phyloP scores from a whole-genome alignment of 2,113 vertebrate genomes.

The Campylomormyrus numenius region DNA sequence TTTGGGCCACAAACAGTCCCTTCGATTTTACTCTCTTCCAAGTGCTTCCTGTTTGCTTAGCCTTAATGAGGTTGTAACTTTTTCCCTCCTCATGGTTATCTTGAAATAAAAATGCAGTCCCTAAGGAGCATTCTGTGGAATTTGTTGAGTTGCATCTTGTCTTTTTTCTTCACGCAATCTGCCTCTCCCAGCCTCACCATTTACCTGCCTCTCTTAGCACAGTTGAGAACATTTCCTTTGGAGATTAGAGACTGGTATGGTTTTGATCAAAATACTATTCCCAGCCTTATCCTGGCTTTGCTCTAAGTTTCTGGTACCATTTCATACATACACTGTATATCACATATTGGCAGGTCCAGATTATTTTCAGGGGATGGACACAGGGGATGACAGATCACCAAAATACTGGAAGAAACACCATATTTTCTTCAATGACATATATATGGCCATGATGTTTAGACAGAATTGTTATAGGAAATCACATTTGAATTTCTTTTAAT shows the following conservation, averaged over 20 bases:
- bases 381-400: not conserved
- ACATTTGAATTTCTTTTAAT: not conserved
- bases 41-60: conserved; percentile 44
- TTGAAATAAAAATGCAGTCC: not conserved
- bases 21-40: conserved; percentile 52
- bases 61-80: conserved; percentile 55
- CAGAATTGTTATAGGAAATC: not conserved
- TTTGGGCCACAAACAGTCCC: not conserved
- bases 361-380: not conserved
- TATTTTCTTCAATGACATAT: not conserved
- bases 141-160: not conserved
- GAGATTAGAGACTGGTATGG: not conserved
- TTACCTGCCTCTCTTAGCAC: not conserved
- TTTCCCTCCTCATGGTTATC: not conserved
- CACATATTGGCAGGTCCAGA: not conserved
- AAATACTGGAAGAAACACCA: not conserved
- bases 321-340: not conserved
- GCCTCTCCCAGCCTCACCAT: not conserved
- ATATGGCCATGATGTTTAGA: not conserved
- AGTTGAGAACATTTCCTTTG: not conserved
- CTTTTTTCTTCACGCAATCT: not conserved
- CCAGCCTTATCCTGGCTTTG: not conserved
- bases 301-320: not conserved
- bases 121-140: not conserved
- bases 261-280: not conserved